Conservation (phyloP, 2,113 vertebrate genomes). For the Gasterosteus aculeatus region DNA sequence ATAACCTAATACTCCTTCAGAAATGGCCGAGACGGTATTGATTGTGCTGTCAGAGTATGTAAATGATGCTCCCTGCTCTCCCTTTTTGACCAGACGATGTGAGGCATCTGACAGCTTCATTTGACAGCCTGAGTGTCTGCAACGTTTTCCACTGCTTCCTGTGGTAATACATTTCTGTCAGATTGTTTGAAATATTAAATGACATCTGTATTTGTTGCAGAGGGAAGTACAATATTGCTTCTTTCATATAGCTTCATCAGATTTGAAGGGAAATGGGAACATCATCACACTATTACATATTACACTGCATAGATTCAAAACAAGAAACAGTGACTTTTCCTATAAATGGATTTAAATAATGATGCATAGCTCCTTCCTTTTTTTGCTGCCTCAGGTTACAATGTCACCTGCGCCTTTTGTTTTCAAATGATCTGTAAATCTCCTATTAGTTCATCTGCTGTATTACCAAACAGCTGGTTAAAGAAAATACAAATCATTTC, state of each 20-base stretch:
- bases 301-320: not conserved
- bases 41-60: slow-evolving; percentile 63
- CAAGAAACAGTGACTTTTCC: not conserved
- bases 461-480: slow-evolving; percentile 51
- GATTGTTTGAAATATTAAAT: slow-evolving; percentile 43
- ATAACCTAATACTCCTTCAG: slow-evolving; percentile 50
- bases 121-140: slow-evolving; percentile 31
- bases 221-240: slow-evolving; percentile 4
- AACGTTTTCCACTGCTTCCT: slow-evolving; percentile 7
- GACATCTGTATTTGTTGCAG: slow-evolving; percentile 1
- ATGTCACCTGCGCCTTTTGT: slow-evolving; percentile 38
- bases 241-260: not conserved
- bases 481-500: slow-evolving; percentile 72
- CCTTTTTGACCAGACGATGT: slow-evolving; percentile 46
- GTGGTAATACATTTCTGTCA: slow-evolving; percentile 18
- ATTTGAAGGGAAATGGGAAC: not conserved
- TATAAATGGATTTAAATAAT: slow-evolving; percentile 8
- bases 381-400: slow-evolving; percentile 15
- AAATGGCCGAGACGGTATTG: slow-evolving; percentile 46
- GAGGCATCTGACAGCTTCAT: slow-evolving; percentile 55
- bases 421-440: slow-evolving; percentile 34
- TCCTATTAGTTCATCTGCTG: slow-evolving; percentile 53
- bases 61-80: slow-evolving; percentile 41
- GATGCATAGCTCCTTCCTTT: not conserved
- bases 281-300: not conserved